Evolutionary conservation across 2,797 vertebrate species (phyloP).

Genomic region (Nothura maculosa): DNA sequence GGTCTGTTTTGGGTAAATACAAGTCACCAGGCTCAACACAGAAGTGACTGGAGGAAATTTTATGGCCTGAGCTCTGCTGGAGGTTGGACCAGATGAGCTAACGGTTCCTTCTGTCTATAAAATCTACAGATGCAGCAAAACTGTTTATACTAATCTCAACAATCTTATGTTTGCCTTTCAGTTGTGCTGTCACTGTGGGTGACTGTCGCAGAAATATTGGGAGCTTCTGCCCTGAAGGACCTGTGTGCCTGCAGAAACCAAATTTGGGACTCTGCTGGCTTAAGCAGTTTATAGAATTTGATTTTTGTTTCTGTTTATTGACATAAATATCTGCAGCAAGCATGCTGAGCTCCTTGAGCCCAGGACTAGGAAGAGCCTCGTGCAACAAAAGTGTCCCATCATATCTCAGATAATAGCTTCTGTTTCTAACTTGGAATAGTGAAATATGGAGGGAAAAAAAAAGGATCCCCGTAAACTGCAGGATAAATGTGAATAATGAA

Average conservation of each 20-base stretch:
- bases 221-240: neutral
- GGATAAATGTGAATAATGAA: neutral
- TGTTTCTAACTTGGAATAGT: neutral
- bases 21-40: neutral
- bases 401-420: neutral
- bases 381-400: fast-evolving
- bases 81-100: neutral
- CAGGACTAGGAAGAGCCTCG: neutral
- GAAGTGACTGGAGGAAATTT: neutral
- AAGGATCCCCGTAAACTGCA: neutral
- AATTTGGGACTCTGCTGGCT: neutral
- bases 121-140: neutral
- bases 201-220: neutral
- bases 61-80: neutral
- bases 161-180: neutral
- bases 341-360: neutral
- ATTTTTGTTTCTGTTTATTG: neutral
- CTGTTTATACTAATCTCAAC: neutral
- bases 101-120: neutral
- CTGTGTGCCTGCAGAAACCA: neutral
- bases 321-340: neutral
- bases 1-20: neutral
- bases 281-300: neutral
- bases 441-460: neutral
- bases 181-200: neutral